These are phyloP conservation scores for Brachionus manjavacas DNA, from an alignment of 1,140 invertebrate genomes.

Conservation along the genomic window DNA sequence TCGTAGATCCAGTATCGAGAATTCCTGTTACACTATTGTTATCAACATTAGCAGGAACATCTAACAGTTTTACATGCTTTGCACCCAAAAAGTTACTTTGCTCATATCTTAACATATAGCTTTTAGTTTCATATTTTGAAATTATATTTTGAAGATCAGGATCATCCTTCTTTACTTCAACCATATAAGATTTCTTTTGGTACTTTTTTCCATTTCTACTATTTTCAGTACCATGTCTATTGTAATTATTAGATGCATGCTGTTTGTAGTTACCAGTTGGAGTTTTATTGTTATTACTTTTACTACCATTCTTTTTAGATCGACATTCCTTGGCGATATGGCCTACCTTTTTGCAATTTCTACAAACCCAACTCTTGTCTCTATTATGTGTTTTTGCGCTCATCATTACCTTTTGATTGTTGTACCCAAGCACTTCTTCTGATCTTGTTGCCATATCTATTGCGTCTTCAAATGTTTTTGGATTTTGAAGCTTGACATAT, in stretches of 20 bases:
- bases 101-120: neutral
- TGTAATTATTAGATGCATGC: neutral
- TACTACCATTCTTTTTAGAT: neutral
- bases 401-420: too few relatives aligned
- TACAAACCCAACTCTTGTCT: neutral
- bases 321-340: neutral
- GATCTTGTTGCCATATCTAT: too few relatives aligned
- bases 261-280: neutral
- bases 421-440: too few relatives aligned
- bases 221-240: neutral
- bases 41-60: neutral
- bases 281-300: neutral
- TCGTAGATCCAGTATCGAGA: slow-evolving; percentile 22
- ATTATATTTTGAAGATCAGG: neutral
- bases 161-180: neutral
- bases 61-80: neutral
- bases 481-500: too few relatives aligned
- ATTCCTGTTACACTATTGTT: slow-evolving; percentile 14
- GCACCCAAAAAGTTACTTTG: neutral
- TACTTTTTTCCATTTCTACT: neutral
- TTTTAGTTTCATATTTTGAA: neutral
- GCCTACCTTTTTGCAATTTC: neutral
- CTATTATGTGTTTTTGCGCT: too few relatives aligned
- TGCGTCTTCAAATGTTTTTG: too few relatives aligned
- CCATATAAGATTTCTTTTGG: neutral